phyloP scores from a whole-genome alignment of 2,797 vertebrate species.

The Hozukius guyotensis region DNA sequence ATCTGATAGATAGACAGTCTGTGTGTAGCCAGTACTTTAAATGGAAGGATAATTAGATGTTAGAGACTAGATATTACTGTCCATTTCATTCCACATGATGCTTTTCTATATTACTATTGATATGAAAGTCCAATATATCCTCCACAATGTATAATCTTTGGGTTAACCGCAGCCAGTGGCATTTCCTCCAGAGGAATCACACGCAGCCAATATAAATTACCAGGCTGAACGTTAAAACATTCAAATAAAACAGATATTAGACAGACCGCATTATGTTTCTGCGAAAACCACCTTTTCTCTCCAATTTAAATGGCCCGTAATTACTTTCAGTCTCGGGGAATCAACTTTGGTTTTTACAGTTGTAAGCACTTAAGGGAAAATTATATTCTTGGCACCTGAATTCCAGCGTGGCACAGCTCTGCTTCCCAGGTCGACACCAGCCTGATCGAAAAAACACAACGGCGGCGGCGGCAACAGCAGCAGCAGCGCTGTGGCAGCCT shows the following conservation, averaged over 20 bases:
- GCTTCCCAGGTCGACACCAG: conserved; percentile 65
- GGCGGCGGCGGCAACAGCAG: not conserved
- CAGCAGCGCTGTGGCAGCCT: conserved; percentile 59
- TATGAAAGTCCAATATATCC: conserved; percentile 38
- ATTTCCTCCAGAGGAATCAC: conserved; percentile 51
- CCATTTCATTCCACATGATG: conserved; percentile 34
- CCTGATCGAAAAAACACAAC: conserved; percentile 77
- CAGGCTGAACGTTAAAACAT: conserved; percentile 53
- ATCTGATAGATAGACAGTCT: not conserved
- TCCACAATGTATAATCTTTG: conserved; percentile 46
- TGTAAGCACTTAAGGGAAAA: conserved; percentile 80
- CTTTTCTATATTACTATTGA: conserved; percentile 46
- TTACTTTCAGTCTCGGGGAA: conserved; percentile 76
- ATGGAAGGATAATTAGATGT: conserved; percentile 17
- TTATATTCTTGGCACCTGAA: conserved; percentile 79
- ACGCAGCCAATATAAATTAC: conserved; percentile 64
- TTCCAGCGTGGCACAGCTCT: conserved; percentile 59
- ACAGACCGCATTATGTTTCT: conserved; percentile 59
- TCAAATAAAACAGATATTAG: conserved; percentile 70
- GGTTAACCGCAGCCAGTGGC: conserved; percentile 56
- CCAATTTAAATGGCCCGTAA: conserved; percentile 61
- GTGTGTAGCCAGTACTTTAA: not conserved
- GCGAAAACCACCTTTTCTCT: conserved; percentile 55
- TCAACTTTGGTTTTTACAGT: conserved; percentile 78
- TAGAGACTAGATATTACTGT: conserved; percentile 21